Base-by-base conservation (phyloP, 2,113 vertebrate species). In the Nothocercus julius region DNA sequence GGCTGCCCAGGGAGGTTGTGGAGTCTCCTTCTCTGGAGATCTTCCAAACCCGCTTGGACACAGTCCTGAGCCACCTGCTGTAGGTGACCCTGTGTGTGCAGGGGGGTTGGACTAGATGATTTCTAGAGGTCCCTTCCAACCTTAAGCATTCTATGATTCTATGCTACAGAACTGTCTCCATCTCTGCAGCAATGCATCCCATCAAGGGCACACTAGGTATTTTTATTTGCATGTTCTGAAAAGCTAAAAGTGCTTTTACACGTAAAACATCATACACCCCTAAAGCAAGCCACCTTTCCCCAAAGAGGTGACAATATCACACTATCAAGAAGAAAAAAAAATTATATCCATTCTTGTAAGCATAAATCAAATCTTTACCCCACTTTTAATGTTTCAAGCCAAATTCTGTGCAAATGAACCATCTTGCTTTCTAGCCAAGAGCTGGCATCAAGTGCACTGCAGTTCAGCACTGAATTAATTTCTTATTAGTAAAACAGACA, bases 251-350 rank as follows among this genome's bases (percentile, higher is more conserved):
- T 64, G 32, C 53, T 73, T 34, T 76, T 30, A 42, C 19, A 0
- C 0, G 30, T 18, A 56, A 27, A 81, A n/a, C 21, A 34, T 62
- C 34, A 4, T 5, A 28, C 0, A 6, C 13, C 15, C 12, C 11
- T 22, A 79, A 79, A 89, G 21, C 44, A 56, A 32, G 54, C 15
- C 28, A 18, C 54, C 54, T 56, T 27, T 32, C 28, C 54, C 28
- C 9, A 69, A 28, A 15, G 27, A 85, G 77, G 20, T 28, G 27
- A 21, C 36, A 87, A 40, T 6, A 10, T 0, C 5, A 1, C 16
- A 45, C 63, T 88, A 38, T 34, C 20, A 88, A 40, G 7, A 64
- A 68, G 56, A 32, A 66, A 77, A 56, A 59, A 4, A 47, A 67
- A 51, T 6, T 9, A 64, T 80, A 85, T 53, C 44, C 0, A 0